Percentiles rank a stretch among this genome's conserved stretches.
Evolutionary conservation across 2,888 invertebrate species (phyloP).

Genomic region (Sinotaia quadrata): DNA sequence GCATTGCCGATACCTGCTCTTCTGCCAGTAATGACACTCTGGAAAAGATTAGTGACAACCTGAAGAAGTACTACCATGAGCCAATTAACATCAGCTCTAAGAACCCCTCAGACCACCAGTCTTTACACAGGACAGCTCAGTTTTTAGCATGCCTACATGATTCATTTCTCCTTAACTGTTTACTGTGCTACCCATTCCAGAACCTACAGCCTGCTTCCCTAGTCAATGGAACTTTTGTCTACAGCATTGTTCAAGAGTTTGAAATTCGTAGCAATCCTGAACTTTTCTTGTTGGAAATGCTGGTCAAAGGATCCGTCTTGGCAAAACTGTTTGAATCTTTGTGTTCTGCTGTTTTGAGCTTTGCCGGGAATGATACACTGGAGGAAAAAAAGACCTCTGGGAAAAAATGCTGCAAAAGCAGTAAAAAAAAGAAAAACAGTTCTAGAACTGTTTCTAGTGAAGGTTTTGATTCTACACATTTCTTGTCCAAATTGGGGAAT

Average conservation of each 20-base stretch:
- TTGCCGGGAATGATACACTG: conserved; percentile 1
- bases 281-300: conserved; percentile 49
- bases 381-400: background rate
- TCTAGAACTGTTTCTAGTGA: no score
- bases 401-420: conserved; percentile 26
- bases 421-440: conserved; percentile 19
- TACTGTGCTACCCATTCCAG: conserved; percentile 56
- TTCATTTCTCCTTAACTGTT: conserved; percentile 60
- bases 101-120: conserved; percentile 42
- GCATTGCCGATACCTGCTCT: conserved; percentile 14
- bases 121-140: conserved; percentile 67
- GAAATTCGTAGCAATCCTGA: conserved; percentile 47
- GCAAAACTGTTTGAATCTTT: conserved; percentile 19
- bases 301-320: conserved; percentile 45
- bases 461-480: no score
- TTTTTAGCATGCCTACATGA: conserved; percentile 66
- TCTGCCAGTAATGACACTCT: background rate
- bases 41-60: conserved; percentile 30
- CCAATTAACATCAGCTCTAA: conserved; percentile 40
- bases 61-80: conserved; percentile 43
- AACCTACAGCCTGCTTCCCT: conserved; percentile 44
- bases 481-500: no score
- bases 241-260: conserved; percentile 59
- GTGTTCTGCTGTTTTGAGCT: conserved; percentile 1
- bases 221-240: conserved; percentile 64